Evolutionary conservation across 2,113 vertebrate species (phyloP).

Genomic region (Amphiprion percula): DNA sequence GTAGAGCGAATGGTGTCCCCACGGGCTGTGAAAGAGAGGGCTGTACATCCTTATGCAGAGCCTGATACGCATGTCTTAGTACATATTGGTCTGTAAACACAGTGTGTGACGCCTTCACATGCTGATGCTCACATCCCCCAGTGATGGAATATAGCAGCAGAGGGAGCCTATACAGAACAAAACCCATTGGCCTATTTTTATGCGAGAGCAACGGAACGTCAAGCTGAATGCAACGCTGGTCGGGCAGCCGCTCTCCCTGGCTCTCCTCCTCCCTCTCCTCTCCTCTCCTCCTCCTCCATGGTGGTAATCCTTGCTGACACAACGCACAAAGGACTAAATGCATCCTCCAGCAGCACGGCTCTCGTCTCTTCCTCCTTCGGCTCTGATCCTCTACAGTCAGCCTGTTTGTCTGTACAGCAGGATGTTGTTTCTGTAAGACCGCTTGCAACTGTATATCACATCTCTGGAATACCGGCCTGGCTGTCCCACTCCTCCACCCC

Average conservation of each 20-base stretch:
- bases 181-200: conserved; percentile 54
- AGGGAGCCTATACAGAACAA: conserved; percentile 33
- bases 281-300: conserved; percentile 44
- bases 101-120: conserved; percentile 39
- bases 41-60: conserved; percentile 47
- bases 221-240: conserved; percentile 64
- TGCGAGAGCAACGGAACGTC: conserved; percentile 37
- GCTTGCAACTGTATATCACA: conserved; percentile 41
- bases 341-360: conserved; percentile 61
- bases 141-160: conserved; percentile 51
- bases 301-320: conserved; percentile 81
- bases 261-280: conserved; percentile 58
- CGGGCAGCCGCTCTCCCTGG: conserved; percentile 50
- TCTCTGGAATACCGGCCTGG: conserved; percentile 59
- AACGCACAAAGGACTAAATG: conserved; percentile 78
- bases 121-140: conserved; percentile 14
- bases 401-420: conserved; percentile 23
- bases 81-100: conserved; percentile 56
- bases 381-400: conserved; percentile 42
- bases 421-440: conserved; percentile 46
- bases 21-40: conserved; percentile 43
- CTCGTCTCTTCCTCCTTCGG: conserved; percentile 40
- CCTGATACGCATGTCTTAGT: conserved; percentile 59
- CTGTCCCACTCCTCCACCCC: conserved; percentile 52
- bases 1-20: conserved; percentile 48